A percentile compares a stretch with the other conserved stretches of the same genome.
Conservation (phyloP, 1,140 invertebrate species). For the Nylanderia fulva region DNA sequence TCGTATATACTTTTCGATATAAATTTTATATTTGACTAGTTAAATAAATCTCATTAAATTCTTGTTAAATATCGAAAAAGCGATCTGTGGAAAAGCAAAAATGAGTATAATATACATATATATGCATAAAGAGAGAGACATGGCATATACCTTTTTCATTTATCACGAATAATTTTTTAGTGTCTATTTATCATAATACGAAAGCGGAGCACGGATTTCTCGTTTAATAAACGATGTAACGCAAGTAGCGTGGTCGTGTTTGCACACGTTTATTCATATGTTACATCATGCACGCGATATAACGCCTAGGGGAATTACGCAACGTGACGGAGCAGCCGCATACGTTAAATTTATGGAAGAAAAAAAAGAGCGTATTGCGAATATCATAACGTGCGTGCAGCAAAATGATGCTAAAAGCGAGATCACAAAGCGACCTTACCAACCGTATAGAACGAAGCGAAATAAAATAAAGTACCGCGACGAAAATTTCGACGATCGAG, state of each 20-base stretch:
- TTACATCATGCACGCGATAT: conserved; percentile 49
- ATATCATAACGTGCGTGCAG: neutral
- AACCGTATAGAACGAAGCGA: neutral
- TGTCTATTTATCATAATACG: neutral
- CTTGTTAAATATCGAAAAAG: neutral
- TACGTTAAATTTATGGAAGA: conserved; percentile 54
- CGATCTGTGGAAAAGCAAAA: neutral
- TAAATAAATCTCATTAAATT: neutral
- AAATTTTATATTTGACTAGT: neutral
- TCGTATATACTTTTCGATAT: neutral
- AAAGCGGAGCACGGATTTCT: conserved; percentile 19
- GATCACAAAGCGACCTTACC: conserved; percentile 26
- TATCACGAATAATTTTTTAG: neutral
- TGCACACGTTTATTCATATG: conserved; percentile 34
- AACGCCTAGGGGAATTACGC: conserved; percentile 35
- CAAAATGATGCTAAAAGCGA: conserved; percentile 22
- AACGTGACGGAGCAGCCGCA: conserved; percentile 5
- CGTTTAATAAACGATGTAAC: conserved; percentile 30
- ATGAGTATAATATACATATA: no score
- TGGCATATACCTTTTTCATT: no score
- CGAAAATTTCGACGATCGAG: conserved; percentile 44
- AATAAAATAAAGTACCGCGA: conserved; percentile 15
- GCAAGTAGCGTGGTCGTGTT: conserved; percentile 17
- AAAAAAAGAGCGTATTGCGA: conserved; percentile 43
- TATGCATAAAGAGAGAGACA: no score